phyloP scores from a whole-genome alignment of 2,113 vertebrate species.

The Calonectris borealis region DNA sequence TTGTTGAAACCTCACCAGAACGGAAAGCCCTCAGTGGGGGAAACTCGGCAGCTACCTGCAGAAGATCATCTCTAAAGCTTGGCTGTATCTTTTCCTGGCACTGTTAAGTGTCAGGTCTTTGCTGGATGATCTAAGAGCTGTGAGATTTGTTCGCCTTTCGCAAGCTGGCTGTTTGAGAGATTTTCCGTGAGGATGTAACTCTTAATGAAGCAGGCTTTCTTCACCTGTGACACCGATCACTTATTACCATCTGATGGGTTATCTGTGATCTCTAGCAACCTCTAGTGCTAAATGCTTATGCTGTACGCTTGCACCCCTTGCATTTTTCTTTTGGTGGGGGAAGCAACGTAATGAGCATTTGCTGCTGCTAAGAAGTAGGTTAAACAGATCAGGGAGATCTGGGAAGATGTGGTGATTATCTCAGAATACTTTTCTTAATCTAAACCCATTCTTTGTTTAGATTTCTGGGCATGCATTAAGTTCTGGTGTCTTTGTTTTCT shows the following conservation, averaged over 20 bases:
- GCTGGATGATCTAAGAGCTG: background rate
- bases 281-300: slow-evolving; percentile 1
- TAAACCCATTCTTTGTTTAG: background rate
- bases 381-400: background rate
- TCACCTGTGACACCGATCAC: accelerated
- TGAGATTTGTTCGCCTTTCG: accelerated
- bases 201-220: background rate
- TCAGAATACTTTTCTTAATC: background rate
- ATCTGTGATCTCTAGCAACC: slow-evolving; percentile 18
- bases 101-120: background rate
- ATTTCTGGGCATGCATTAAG: background rate
- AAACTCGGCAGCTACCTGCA: background rate
- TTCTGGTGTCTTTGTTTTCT: background rate
- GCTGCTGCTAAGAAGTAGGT: background rate
- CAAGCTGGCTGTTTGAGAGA: background rate
- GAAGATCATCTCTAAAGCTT: background rate
- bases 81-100: background rate
- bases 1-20: background rate
- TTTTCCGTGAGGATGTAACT: background rate
- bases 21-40: background rate
- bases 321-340: background rate
- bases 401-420: background rate
- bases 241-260: background rate
- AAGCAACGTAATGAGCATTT: background rate
- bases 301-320: background rate